Percentiles rank a stretch among this genome's conserved stretches.
These are phyloP conservation scores for Varecia variegata DNA, from an alignment of 2,797 vertebrate species.

Conservation along the genomic window DNA sequence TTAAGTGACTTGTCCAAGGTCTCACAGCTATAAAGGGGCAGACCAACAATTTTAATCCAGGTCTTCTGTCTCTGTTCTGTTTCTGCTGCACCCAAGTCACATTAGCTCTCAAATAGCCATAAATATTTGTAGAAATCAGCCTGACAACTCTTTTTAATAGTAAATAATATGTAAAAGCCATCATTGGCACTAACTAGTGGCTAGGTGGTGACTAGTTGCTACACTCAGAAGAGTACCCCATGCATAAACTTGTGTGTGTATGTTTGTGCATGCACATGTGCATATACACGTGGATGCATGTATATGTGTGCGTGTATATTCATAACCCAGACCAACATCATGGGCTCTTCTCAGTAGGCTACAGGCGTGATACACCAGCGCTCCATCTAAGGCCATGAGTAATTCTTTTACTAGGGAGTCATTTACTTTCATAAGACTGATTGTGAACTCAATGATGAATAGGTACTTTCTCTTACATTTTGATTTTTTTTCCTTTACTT, in stretches of 20 bases:
- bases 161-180: slow-evolving; percentile 34
- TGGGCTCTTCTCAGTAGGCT: neutral
- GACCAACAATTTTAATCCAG: neutral
- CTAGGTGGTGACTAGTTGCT: neutral
- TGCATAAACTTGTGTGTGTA: neutral
- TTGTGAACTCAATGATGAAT: neutral
- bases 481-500: slow-evolving; percentile 51
- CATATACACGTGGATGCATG: neutral
- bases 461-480: neutral
- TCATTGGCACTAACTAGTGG: neutral
- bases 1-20: slow-evolving; percentile 13
- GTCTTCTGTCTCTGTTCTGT: neutral
- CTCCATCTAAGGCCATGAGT: neutral
- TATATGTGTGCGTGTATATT: neutral
- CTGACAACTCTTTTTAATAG: neutral
- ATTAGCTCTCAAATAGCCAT: neutral
- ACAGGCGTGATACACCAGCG: neutral
- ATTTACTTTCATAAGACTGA: neutral
- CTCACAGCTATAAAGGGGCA: neutral
- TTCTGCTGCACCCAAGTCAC: neutral
- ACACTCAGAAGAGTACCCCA: neutral
- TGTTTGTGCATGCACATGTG: neutral
- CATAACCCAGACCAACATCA: neutral
- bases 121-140: neutral
- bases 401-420: neutral